phyloP scores from a whole-genome alignment of 2,113 vertebrate genomes.

The Phyllostomus discolor region DNA sequence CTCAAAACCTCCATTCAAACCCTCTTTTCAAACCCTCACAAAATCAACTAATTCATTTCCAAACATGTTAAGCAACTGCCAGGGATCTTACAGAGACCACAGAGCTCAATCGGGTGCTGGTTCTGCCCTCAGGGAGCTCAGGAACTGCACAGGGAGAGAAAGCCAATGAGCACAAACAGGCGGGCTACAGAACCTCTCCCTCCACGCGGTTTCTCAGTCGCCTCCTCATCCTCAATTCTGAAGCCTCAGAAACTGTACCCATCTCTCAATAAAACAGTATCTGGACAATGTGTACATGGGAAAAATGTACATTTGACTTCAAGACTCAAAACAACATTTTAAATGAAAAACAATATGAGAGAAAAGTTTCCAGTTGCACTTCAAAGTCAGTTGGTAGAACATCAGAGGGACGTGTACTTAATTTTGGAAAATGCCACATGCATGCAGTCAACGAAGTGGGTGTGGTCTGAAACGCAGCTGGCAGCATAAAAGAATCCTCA shows the following conservation, averaged over 20 bases:
- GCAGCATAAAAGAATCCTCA: background rate
- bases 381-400: background rate
- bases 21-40: background rate
- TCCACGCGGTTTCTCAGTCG: background rate
- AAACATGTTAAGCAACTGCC: background rate
- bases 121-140: background rate
- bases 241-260: background rate
- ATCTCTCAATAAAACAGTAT: background rate
- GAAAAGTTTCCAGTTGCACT: background rate
- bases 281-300: background rate
- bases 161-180: background rate
- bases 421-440: background rate
- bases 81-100: background rate
- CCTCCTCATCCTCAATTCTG: background rate
- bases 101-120: background rate
- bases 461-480: background rate
- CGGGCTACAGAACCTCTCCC: accelerated
- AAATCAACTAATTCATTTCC: background rate
- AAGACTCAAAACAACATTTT: background rate
- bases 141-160: background rate
- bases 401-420: background rate
- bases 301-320: background rate
- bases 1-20: slow-evolving; percentile 9
- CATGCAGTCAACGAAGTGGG: background rate
- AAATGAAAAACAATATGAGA: background rate